Evolutionary conservation across 2,113 vertebrate genomes (phyloP), one percentile per base, ranked within the genome.

Genomic region (Bungarus multicinctus): DNA sequence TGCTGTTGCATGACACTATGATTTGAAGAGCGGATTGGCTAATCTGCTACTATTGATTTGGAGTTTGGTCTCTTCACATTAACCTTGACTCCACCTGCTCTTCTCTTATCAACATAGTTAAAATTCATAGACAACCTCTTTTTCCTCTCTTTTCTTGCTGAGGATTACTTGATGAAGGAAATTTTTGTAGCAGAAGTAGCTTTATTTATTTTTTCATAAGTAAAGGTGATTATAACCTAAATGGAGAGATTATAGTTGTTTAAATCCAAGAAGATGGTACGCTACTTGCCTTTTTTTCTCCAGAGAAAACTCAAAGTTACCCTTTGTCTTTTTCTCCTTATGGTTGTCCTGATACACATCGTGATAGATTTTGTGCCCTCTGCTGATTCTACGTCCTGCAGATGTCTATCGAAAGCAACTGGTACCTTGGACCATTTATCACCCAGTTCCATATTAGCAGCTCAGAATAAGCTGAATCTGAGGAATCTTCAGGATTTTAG

Each of bases 281-380:
- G 74, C 55, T n/a, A 12, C 9, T 88, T 96, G 10, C 95, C 95
- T 89, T 93, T 89, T 0, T 93, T 96, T 90, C 43, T 97, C 22
- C 96, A 96, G 55, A 97, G 96, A 90, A 97, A 97, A 94, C 96
- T 96, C 91, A 98, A 97, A 97, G 93, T 96, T 60, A 47, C 97
- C 90, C 97, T 98, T 90, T 95, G 98, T 23, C 94, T 97, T 90
- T 96, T 98, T 92, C 94, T 98, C 60, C 93, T 97, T 88, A 74
- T 97, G 94, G 95, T 96, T 20, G 69, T 98, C 95, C 94, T 97
- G 43, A 92, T 98, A 81, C 97, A 98, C 94, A 94, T 98, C 94
- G 95, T 95, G 18, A 94, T 98, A 95, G 97, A 96, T 47, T 92
- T 98, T 39, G 81, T 95, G 54, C 95, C 97, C 39, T 85, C 94